These are phyloP conservation scores for Blera fallax DNA, from an alignment of 2,888 invertebrate species.

Conservation along the genomic window DNA sequence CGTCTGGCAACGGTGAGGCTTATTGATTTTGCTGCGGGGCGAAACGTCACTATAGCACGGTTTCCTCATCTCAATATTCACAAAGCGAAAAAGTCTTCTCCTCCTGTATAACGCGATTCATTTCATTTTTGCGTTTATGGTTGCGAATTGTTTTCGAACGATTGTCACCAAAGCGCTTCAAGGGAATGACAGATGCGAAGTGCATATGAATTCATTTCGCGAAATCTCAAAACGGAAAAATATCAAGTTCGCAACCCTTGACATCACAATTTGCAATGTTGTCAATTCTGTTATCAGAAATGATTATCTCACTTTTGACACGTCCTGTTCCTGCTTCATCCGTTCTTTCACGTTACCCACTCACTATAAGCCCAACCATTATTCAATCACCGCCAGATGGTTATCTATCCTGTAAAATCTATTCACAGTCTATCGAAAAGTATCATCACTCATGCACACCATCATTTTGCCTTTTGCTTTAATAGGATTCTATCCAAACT, in stretches of 20 bases:
- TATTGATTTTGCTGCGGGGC: too few species aligned
- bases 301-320: conserved; percentile 57
- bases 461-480: conserved; percentile 7
- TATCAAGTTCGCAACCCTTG: conserved; percentile 36
- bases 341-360: background rate
- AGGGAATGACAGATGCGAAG: background rate
- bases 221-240: background rate
- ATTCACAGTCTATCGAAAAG: conserved; percentile 28
- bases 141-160: too few species aligned
- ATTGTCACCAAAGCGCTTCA: background rate
- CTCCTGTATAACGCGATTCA: too few species aligned
- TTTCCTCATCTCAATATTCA: too few species aligned
- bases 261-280: conserved; percentile 37
- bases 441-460: conserved; percentile 39
- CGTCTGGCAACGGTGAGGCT: too few species aligned
- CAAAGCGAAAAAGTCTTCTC: too few species aligned
- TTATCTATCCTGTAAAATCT: conserved; percentile 42
- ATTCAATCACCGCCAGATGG: conserved; percentile 59
- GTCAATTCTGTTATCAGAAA: conserved; percentile 44
- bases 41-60: too few species aligned
- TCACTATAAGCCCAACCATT: conserved; percentile 4
- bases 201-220: background rate
- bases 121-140: too few species aligned
- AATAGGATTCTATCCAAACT: background rate
- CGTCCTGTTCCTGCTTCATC: conserved; percentile 38